Percentiles rank a stretch among this genome's conserved stretches.
phyloP scores from a whole-genome alignment of 1,140 invertebrate genomes.

The Eulimnadia texana region DNA sequence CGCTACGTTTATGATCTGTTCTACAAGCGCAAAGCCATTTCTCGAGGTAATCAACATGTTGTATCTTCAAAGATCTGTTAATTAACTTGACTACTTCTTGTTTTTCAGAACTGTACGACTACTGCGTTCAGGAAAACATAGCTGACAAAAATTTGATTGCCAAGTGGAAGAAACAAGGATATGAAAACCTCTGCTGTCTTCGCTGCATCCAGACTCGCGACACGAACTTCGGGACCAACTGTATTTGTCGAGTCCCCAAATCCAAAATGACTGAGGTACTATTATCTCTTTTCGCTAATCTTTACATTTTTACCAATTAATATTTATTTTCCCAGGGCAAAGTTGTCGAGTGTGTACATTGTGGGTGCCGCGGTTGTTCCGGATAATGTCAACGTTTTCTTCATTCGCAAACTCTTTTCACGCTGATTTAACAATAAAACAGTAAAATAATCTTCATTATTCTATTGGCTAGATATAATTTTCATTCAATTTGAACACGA shows the following conservation, averaged over 20 bases:
- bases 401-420: not conserved
- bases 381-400: constrained; percentile 35
- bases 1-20: constrained; percentile 95
- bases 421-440: not conserved
- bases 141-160: constrained; percentile 96
- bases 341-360: constrained; percentile 94
- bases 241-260: constrained; percentile 97
- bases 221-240: constrained; percentile 98
- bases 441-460: not conserved
- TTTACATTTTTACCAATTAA: constrained; percentile 2
- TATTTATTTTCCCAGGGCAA: constrained; percentile 48
- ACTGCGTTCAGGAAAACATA: constrained; percentile 91
- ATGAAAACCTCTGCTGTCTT: constrained; percentile 98
- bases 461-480: not conserved
- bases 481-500: not conserved
- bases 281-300: constrained; percentile 12
- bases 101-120: constrained; percentile 79
- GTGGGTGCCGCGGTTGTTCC: constrained; percentile 91
- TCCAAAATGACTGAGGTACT: constrained; percentile 85
- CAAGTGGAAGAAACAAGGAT: constrained; percentile 99
- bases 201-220: constrained; percentile 96
- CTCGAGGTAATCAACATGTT: constrained; percentile 44
- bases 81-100: not conserved
- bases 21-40: constrained; percentile 91
- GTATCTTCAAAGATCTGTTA: not conserved